phyloP scores from a whole-genome alignment of 2,113 vertebrate species.

The Galbula dea region DNA sequence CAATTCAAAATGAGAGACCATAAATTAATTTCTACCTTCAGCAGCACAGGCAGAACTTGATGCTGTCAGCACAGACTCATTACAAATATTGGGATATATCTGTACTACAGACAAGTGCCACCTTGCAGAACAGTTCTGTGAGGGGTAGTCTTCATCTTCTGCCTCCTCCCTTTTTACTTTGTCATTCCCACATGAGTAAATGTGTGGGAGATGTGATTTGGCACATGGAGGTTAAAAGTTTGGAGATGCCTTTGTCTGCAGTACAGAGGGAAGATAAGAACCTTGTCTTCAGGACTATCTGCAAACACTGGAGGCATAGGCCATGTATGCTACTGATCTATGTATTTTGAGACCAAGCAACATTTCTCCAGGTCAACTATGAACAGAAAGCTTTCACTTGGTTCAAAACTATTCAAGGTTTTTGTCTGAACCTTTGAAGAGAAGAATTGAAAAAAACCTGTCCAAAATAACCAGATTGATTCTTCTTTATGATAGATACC shows the following conservation, averaged over 20 bases:
- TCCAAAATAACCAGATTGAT: background rate
- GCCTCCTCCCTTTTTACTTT: background rate
- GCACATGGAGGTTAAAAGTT: background rate
- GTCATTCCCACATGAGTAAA: background rate
- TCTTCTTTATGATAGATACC: background rate
- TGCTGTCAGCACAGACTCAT: background rate
- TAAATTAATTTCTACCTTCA: conserved; percentile 22
- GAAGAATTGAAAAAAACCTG: background rate
- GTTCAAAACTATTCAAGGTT: background rate
- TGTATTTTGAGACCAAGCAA: background rate
- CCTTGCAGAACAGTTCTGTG: background rate
- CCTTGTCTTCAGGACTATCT: background rate
- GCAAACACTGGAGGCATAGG: background rate
- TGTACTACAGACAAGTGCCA: background rate
- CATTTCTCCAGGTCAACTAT: background rate
- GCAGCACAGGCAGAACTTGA: background rate
- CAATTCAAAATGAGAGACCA: background rate
- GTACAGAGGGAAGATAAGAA: background rate
- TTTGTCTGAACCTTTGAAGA: background rate
- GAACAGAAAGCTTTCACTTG: background rate
- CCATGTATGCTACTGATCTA: background rate
- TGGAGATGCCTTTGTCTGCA: background rate
- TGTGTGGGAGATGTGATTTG: background rate
- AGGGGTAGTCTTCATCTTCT: background rate
- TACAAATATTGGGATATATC: background rate